phyloP scores from a whole-genome alignment of 2,888 invertebrate species.

The Acleris cristana region DNA sequence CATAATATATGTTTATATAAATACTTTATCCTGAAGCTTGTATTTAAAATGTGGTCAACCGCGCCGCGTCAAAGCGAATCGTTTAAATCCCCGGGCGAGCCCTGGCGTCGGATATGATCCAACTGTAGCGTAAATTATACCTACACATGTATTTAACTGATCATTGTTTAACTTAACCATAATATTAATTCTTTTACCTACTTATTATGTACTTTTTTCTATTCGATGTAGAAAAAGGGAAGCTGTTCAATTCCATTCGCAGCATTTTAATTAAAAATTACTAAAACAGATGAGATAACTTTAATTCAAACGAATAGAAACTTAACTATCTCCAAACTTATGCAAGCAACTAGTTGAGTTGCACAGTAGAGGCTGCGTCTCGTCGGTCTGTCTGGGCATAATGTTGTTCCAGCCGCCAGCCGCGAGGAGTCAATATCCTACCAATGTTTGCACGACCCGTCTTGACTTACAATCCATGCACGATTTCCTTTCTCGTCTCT shows the following conservation, averaged over 20 bases:
- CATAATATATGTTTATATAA: neutral
- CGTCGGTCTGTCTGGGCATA: constrained; percentile 21
- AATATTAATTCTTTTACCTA: too few relatives aligned
- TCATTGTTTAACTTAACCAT: too few relatives aligned
- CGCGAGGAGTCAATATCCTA: constrained; percentile 46
- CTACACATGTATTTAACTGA: too few relatives aligned
- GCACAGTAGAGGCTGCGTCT: neutral
- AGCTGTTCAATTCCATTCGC: too few relatives aligned
- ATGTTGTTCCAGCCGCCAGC: constrained; percentile 34
- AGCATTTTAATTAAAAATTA: neutral
- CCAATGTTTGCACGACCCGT: constrained; percentile 44
- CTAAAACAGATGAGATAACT: neutral
- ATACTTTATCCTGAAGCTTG: neutral
- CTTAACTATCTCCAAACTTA: neutral
- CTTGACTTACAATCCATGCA: constrained; percentile 42
- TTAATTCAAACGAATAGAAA: neutral
- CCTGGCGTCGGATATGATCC: neutral
- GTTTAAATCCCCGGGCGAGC: constrained; percentile 4
- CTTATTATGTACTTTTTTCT: too few relatives aligned
- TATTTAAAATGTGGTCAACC: constrained; percentile 8
- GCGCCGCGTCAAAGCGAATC: constrained; percentile 13
- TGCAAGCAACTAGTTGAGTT: constrained; percentile 5
- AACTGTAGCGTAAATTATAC: neutral
- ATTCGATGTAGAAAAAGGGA: too few relatives aligned
- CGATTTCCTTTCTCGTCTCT: constrained; percentile 21